Base-by-base conservation (phyloP, 1,140 invertebrate genomes). In the Cydia fagiglandana region DNA sequence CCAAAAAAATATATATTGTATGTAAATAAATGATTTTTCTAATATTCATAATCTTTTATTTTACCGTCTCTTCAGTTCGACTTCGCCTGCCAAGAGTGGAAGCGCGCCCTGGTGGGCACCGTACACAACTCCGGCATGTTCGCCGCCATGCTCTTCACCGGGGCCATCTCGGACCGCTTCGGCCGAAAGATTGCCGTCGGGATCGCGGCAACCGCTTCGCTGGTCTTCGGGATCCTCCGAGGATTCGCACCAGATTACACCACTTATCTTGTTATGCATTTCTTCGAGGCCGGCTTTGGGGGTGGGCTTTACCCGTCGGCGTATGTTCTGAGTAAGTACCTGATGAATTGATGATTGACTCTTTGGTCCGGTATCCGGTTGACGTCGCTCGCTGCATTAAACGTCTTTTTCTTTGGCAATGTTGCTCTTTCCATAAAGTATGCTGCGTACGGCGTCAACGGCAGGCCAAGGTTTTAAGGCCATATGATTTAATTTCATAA, bases 41-140 rank as follows among this genome's bases (percentile, higher is more conserved):
- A n/a, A n/a, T 50, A 5, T 13, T n/a, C 50, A 6, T 53, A 17
- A 47, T 34, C 4, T 64, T 45, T 2, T 53, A 9, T 1, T 64
- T 50, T 41, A 24, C 12, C 50, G 47, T 66, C 50, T 75, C 87
- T 87, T 73, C 85, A 84, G 90, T 91, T 93, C 79, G 80, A 90
- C 78, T 82, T 93, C 73, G 92, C 88, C 77, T 93, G 91, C 79
- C 83, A 96, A 86, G 93, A 95, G 85, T 96, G 96, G 96, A 96
- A 95, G 85, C 86, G 96, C 56, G 94, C 95, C 0, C 83, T 96
- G 20, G 94, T 96, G 2, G 96, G 96, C 13, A 96, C 96, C 1
- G 93, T 96, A 15, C 96, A 96, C 84, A 96, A 95, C 81, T 86
- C 95, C 28, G 96, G 96, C 17, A 95, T 96, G 89, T 96, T 97